These are phyloP conservation scores for Coelinius sp. DNA, from an alignment of 2,888 invertebrate genomes.

Conservation along the genomic window DNA sequence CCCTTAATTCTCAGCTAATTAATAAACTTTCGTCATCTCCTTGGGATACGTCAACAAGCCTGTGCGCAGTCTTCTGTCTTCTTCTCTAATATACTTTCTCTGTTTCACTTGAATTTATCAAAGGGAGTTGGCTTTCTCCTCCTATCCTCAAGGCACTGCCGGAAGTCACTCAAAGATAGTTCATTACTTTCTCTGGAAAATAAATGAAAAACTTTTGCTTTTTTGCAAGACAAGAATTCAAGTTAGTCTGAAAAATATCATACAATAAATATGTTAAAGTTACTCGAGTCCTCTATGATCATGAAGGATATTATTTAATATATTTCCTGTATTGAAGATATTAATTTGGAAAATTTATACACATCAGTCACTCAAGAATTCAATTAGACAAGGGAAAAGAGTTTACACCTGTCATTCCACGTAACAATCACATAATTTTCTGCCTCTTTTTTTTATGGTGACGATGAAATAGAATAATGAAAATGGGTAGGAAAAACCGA, in stretches of 20 bases:
- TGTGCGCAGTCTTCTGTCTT: constrained; percentile 52
- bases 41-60: constrained; percentile 39
- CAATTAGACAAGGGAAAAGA: too few species aligned
- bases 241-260: not conserved
- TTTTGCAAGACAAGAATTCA: not conserved
- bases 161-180: constrained; percentile 29
- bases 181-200: constrained; percentile 6
- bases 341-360: too few species aligned
- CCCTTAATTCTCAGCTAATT: constrained; percentile 65
- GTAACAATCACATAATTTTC: too few species aligned
- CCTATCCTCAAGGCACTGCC: constrained; percentile 7
- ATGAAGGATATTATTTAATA: too few species aligned
- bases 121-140: constrained; percentile 35
- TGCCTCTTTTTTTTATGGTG: not conserved
- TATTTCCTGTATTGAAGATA: too few species aligned
- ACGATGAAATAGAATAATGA: not conserved
- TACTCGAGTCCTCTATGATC: too few species aligned
- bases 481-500: not conserved
- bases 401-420: too few species aligned
- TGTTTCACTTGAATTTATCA: constrained; percentile 48
- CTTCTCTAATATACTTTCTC: constrained; percentile 39
- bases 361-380: too few species aligned
- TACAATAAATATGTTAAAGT: too few species aligned
- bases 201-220: not conserved
- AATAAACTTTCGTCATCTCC: constrained; percentile 65